phyloP scores from a whole-genome alignment of 1,140 invertebrate species.

The Coelopa frigida region DNA sequence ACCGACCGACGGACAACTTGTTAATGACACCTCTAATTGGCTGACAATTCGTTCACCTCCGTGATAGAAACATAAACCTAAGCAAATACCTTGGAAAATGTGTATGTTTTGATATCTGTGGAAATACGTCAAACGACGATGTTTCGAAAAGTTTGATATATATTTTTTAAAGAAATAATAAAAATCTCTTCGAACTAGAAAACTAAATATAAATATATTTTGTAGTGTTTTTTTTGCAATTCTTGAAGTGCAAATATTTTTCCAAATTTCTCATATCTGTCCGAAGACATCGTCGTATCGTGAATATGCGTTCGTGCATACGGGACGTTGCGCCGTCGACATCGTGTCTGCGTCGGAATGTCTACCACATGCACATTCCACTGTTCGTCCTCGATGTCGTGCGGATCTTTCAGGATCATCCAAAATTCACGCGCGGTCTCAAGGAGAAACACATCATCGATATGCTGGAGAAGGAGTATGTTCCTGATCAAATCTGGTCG shows the following conservation, averaged over 20 bases:
- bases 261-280: no score
- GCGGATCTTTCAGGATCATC: slow-evolving; percentile 38
- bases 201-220: no score
- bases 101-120: no score
- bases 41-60: no score
- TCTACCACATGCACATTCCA: slow-evolving; percentile 34
- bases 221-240: no score
- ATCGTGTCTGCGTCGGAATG: slow-evolving; percentile 25
- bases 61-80: no score
- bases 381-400: slow-evolving; percentile 38
- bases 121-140: no score
- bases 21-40: slow-evolving; percentile 43
- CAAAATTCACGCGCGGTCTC: slow-evolving; percentile 31
- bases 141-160: no score
- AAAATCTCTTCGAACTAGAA: no score
- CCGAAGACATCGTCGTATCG: background rate
- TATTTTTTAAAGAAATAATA: slow-evolving; percentile 9
- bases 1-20: slow-evolving; percentile 15
- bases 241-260: background rate
- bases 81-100: no score
- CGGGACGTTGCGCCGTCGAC: slow-evolving; percentile 31
- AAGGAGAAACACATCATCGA: slow-evolving; percentile 30
- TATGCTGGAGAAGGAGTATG: slow-evolving; percentile 38
- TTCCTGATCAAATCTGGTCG: background rate
- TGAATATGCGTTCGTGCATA: slow-evolving; percentile 26